phyloP scores from a whole-genome alignment of 2,113 vertebrate genomes.

The Pomatostomus ruficeps region DNA sequence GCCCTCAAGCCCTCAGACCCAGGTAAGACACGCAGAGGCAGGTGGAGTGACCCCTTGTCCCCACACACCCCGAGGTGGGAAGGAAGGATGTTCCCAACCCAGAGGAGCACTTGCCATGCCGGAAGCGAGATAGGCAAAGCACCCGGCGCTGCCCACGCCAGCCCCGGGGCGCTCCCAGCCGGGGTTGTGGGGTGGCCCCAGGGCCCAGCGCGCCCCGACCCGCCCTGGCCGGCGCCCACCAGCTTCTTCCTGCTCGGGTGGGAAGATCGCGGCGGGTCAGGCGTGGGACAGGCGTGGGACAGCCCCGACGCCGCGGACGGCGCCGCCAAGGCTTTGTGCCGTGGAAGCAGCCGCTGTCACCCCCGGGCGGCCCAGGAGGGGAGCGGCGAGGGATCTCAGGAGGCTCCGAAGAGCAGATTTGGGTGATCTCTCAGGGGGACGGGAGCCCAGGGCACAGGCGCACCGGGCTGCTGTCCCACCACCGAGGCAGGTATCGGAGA shows the following conservation, averaged over 20 bases:
- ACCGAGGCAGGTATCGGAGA: rapidly evolving
- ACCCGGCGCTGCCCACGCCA: background rate
- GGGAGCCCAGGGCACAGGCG: background rate
- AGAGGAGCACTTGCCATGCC: background rate
- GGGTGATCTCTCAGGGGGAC: background rate
- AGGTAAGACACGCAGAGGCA: background rate
- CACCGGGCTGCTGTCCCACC: background rate
- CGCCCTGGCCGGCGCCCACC: rapidly evolving
- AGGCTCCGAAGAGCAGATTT: background rate
- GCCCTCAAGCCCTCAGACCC: background rate
- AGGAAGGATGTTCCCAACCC: background rate
- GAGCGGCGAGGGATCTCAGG: rapidly evolving
- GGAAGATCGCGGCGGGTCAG: background rate
- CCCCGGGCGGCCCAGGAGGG: no score
- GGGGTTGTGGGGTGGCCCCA: background rate
- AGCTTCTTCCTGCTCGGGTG: background rate
- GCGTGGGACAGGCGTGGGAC: background rate
- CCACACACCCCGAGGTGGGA: rapidly evolving
- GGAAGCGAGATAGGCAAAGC: background rate
- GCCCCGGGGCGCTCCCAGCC: background rate
- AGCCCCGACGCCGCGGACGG: rapidly evolving
- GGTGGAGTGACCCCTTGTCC: rapidly evolving
- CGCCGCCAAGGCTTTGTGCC: background rate
- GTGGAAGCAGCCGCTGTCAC: background rate
- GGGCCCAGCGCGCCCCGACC: background rate